Conservation (phyloP, 30 jellyfish, hydroid and myxozoan genomes). For the Hydractinia symbiolongicarpus region DNA sequence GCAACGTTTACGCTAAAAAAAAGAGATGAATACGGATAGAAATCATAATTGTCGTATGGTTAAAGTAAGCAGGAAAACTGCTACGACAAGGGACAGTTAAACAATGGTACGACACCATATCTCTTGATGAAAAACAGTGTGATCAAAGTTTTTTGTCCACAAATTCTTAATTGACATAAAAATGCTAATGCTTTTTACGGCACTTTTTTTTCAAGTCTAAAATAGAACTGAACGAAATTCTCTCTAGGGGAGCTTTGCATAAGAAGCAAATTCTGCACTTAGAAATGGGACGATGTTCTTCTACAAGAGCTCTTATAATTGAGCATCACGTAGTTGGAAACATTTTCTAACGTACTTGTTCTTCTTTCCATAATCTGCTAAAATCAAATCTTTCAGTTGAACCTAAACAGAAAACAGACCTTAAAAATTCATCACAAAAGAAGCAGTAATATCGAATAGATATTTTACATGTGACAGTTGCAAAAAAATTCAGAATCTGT, state of each 20-base stretch:
- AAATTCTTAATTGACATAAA: too few species aligned
- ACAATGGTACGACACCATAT: not conserved
- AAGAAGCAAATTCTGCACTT: too few species aligned
- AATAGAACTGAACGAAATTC: too few species aligned
- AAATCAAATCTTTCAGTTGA: slow-evolving; percentile 91
- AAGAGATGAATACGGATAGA: not conserved
- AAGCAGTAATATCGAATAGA: not conserved
- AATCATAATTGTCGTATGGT: not conserved
- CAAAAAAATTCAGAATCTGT: too few species aligned
- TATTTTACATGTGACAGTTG: too few species aligned
- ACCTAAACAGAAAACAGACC: slow-evolving; percentile 36
- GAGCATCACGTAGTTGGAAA: too few species aligned
- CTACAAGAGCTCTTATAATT: too few species aligned
- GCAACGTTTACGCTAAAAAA: slow-evolving; percentile 97
- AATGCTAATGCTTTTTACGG: too few species aligned
- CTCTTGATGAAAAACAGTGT: not conserved
- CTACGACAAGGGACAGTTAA: not conserved
- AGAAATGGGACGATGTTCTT: not conserved
- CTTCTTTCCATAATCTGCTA: slow-evolving; percentile 99
- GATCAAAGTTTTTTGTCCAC: too few species aligned
- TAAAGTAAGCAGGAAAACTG: not conserved
- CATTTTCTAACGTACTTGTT: slow-evolving; percentile 61
- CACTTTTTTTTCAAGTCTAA: too few species aligned
- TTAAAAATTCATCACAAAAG: not conserved
- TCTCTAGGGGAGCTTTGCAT: too few species aligned